Percentiles rank a stretch among this genome's conserved stretches.
Evolutionary conservation across 2,888 invertebrate species (phyloP).

Genomic region (Bembecia ichneumoniformis): DNA sequence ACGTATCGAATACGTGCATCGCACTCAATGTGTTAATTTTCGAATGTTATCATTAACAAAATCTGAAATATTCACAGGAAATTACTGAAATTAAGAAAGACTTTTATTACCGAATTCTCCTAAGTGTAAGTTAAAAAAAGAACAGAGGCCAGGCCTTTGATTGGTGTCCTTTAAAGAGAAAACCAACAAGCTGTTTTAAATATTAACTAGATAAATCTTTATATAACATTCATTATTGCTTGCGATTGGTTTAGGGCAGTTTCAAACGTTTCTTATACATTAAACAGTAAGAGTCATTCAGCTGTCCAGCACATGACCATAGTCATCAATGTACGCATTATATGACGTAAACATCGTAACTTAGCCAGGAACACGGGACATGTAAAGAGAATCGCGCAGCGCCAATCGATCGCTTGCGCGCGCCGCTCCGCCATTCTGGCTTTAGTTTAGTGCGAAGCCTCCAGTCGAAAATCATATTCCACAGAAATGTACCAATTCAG

Average conservation of each 20-base stretch:
- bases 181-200: too few species aligned
- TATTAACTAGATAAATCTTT: too few species aligned
- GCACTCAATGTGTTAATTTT: too few species aligned
- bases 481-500: conserved; percentile 63
- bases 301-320: conserved; percentile 15
- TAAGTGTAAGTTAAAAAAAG: too few species aligned
- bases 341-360: conserved; percentile 63
- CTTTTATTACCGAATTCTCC: too few species aligned
- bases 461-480: conserved; percentile 53
- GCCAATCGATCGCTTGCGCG: conserved; percentile 66
- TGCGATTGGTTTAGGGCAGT: neutral
- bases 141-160: too few species aligned
- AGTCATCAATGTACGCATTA: conserved; percentile 63
- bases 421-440: conserved; percentile 56
- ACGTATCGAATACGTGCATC: too few species aligned
- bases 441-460: conserved; percentile 40
- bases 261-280: neutral
- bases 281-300: neutral
- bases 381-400: conserved; percentile 50
- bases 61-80: too few species aligned
- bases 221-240: too few species aligned
- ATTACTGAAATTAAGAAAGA: too few species aligned
- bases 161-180: too few species aligned
- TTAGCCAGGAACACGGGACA: conserved; percentile 38
- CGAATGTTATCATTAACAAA: too few species aligned